phyloP scores from a whole-genome alignment of 2,113 vertebrate genomes.

The Entelurus aequoreus region DNA sequence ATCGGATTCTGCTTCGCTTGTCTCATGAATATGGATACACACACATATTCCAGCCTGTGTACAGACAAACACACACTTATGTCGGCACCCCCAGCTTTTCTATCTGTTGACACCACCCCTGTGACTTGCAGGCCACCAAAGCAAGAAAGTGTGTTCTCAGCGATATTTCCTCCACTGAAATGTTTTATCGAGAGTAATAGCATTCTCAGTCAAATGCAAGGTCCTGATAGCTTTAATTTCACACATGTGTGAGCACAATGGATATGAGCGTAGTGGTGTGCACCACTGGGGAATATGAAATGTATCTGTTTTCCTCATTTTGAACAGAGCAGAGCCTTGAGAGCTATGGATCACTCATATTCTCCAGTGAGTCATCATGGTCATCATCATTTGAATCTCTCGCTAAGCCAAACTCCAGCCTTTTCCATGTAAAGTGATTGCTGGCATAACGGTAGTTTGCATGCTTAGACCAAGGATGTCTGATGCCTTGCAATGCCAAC shows the following conservation, averaged over 20 bases:
- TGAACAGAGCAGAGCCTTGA: constrained; percentile 23
- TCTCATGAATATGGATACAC: constrained; percentile 86
- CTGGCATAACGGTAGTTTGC: background rate
- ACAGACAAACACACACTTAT: constrained; percentile 8
- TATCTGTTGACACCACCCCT: constrained; percentile 62
- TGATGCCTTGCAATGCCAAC: no score
- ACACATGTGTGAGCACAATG: constrained; percentile 65
- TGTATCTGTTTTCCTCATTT: constrained; percentile 49
- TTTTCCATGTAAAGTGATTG: constrained; percentile 1
- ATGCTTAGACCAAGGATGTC: background rate
- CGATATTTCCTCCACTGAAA: constrained; percentile 45
- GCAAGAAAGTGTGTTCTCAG: constrained; percentile 50
- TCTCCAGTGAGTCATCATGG: constrained; percentile 22
- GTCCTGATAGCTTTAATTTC: constrained; percentile 71
- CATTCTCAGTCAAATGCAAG: constrained; percentile 58
- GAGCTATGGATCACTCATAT: constrained; percentile 6
- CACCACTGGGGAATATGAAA: constrained; percentile 41
- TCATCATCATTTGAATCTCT: constrained; percentile 14
- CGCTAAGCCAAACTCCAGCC: background rate
- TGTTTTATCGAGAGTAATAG: constrained; percentile 61
- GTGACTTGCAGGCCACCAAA: constrained; percentile 46
- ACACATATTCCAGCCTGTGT: constrained; percentile 26
- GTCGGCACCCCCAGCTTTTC: constrained; percentile 26
- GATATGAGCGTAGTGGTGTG: constrained; percentile 37
- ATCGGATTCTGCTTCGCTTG: constrained; percentile 50